These are phyloP conservation scores for Lordiphosa clarofinis DNA, from an alignment of 1,140 invertebrate species.

Conservation along the genomic window DNA sequence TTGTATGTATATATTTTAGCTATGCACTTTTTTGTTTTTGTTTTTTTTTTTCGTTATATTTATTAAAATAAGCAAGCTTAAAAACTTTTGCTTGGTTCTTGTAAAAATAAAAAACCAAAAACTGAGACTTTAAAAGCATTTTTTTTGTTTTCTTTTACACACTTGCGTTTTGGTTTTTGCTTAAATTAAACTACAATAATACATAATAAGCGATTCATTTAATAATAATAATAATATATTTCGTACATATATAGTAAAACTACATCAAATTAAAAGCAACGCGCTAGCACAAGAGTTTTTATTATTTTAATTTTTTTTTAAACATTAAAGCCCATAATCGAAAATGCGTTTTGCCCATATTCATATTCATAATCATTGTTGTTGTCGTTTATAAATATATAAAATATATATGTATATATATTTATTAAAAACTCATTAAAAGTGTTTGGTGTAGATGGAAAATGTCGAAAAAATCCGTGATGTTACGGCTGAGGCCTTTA, in stretches of 20 bases:
- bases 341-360: constrained; percentile 65
- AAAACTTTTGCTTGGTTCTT: constrained; percentile 75
- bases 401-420: too few species aligned
- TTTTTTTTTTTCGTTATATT: constrained; percentile 47
- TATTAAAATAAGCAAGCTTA: constrained; percentile 74
- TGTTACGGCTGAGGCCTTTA: too few species aligned
- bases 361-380: constrained; percentile 36
- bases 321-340: constrained; percentile 73
- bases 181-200: constrained; percentile 78
- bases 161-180: constrained; percentile 59
- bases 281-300: constrained; percentile 43
- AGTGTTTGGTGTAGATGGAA: too few species aligned
- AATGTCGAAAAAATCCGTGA: too few species aligned
- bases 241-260: constrained; percentile 64
- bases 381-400: too few species aligned
- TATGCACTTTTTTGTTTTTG: constrained; percentile 50
- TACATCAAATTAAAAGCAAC: constrained; percentile 69
- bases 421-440: too few species aligned
- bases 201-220: constrained; percentile 75
- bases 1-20: constrained; percentile 58
- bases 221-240: constrained; percentile 50
- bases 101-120: constrained; percentile 52
- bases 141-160: constrained; percentile 54
- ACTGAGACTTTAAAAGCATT: constrained; percentile 75
- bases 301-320: constrained; percentile 28